Conservation (phyloP, 2,113 vertebrate species). For the Empidonax traillii region DNA sequence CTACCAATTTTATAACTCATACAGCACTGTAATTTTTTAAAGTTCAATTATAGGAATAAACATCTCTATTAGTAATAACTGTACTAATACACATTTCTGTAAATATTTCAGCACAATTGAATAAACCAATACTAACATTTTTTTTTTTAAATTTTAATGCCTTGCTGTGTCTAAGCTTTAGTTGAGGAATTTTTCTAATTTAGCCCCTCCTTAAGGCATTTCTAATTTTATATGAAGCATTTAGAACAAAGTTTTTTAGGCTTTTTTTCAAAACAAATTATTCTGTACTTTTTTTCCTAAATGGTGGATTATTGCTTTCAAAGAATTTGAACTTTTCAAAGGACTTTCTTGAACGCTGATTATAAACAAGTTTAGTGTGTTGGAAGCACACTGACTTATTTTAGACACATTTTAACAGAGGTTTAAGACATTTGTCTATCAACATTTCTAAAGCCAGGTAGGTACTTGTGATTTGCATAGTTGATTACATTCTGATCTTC, state of each 20-base stretch:
- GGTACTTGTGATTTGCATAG: not conserved
- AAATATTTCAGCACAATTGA: conserved; percentile 12
- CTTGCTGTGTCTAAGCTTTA: not conserved
- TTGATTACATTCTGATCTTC: not conserved
- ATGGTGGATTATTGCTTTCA: not conserved
- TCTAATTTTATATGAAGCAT: not conserved
- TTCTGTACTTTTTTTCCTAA: not conserved
- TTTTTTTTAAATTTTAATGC: not conserved
- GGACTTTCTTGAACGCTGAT: not conserved
- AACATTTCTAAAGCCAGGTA: not conserved
- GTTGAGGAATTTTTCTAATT: not conserved
- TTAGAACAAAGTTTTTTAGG: not conserved
- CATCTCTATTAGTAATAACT: not conserved
- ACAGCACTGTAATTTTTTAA: not conserved
- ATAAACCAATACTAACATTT: not conserved
- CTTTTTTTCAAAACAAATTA: not conserved
- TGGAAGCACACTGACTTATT: not conserved
- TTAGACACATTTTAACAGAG: not conserved
- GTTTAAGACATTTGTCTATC: fast-evolving
- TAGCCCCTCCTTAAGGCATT: not conserved
- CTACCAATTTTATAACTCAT: not conserved
- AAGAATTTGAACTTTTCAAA: not conserved
- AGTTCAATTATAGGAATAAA: conserved; percentile 16
- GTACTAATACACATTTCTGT: not conserved
- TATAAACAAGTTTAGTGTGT: not conserved